Conservation (phyloP, 1,140 invertebrate genomes). For the honey bee (Apis mellifera) region Amel_HAv3.1 CM009940.2:8320501-8321000, state of each 20-base stretch:
- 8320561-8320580: slow-evolving; percentile 27
- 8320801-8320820: not conserved
- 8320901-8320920: not conserved
- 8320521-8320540: slow-evolving; percentile 63
- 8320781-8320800: not conserved
- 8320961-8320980: not conserved
- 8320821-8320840: not conserved
- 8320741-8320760: not conserved
- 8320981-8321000: not conserved
- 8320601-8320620: slow-evolving; percentile 21
- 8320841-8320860: not conserved
- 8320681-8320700: not conserved
- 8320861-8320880: not conserved
- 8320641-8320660: not conserved
- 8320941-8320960: not conserved
- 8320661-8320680: not conserved
- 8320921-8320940: not conserved
- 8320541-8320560: slow-evolving; percentile 28
- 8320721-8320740: not conserved
- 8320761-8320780: not conserved
- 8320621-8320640: not conserved
- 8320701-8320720: not conserved
- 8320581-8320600: slow-evolving; percentile 33
- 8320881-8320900: slow-evolving; percentile 9
- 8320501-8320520: slow-evolving; percentile 61